These are phyloP conservation scores for Trachymyrmex cornetzi DNA, from an alignment of 1,140 invertebrate genomes.

Conservation along the genomic window DNA sequence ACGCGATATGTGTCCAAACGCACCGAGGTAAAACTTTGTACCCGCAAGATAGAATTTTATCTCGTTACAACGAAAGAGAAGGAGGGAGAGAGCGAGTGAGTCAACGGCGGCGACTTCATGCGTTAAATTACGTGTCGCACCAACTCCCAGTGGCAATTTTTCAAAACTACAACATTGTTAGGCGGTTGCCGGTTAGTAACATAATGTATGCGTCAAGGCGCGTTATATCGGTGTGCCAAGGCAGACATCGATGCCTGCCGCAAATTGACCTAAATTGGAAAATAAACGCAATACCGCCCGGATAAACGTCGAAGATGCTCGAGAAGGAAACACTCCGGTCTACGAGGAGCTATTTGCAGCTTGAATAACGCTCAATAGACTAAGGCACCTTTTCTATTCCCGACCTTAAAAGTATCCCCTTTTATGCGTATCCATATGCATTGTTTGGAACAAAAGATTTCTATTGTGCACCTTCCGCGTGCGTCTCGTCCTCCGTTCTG, in stretches of 20 bases:
- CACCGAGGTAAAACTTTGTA: constrained; percentile 24
- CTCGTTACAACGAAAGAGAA: constrained; percentile 27
- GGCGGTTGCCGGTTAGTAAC: constrained; percentile 15
- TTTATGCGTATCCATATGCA: constrained; percentile 64
- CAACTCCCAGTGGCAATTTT: constrained; percentile 35
- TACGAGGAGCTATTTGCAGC: constrained; percentile 71
- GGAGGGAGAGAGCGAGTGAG: not conserved
- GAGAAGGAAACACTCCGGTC: constrained; percentile 58
- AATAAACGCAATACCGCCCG: constrained; percentile 67
- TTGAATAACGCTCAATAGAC: constrained; percentile 65
- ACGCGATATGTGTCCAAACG: constrained; percentile 20
- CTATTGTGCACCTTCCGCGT: not conserved
- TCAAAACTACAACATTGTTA: constrained; percentile 41
- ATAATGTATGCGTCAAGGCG: constrained; percentile 29
- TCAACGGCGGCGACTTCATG: constrained; percentile 35
- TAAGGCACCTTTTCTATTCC: constrained; percentile 45
- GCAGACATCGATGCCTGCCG: constrained; percentile 36
- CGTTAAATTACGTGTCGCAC: constrained; percentile 48
- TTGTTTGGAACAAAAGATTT: constrained; percentile 68
- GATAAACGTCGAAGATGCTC: constrained; percentile 54
- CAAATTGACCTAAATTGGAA: constrained; percentile 75
- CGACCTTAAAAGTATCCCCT: constrained; percentile 62
- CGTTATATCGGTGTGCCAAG: constrained; percentile 24
- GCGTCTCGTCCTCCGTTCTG: not conserved
- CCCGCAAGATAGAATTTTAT: constrained; percentile 45